Base-by-base conservation (phyloP, 2,113 vertebrate genomes). In the Sorex fumeus region DNA sequence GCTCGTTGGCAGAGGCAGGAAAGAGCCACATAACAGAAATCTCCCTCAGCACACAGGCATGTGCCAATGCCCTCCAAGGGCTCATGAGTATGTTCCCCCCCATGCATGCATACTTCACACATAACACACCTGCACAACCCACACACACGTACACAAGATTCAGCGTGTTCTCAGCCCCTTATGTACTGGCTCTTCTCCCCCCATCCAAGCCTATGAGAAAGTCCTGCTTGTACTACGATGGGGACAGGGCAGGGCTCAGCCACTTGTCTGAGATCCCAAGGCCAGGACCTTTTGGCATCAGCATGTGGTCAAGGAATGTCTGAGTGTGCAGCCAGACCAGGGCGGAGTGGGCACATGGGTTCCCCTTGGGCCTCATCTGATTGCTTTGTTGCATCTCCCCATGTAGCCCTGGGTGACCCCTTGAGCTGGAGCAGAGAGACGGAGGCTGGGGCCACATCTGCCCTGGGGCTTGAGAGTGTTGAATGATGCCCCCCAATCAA, bases 331-430 rank as follows among this genome's bases (percentile, higher is more conserved):
- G 43, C 57, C 8, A 23, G 67, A 3, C 13, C 53, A 25, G 79
- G 18, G 47, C 2, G 16, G 36, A 47, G 36, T 0, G 0, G 12
- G 30, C 34, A 28, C 60, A 25, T 10, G 57, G 72, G n/a, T 64
- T 10, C 2, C 1, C 4, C 7, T 27, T 4, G 11, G 21, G 21
- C 11, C 25, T 64, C 11, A 9, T 28, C 64, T 74, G 60, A n/a
- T 7, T 69, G 11, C 5, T 8, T 45, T 2, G 23, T 64, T 27
- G 8, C 89, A 66, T 64, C 8, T 66, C 5, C n/a, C 45, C 53
- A 43, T 43, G 45, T 30, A 45, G 32, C 28, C 47, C 50, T 69
- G 72, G 71, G 5, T 6, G 36, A 45, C 40, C 43, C 36, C n/a
- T 2, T 74, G 3, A 27, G 27, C 16, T 8, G 25, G 45, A 18